These are phyloP conservation scores for Apogon talboti DNA, from an alignment of 2,797 vertebrate genomes.

Conservation along the genomic window DNA sequence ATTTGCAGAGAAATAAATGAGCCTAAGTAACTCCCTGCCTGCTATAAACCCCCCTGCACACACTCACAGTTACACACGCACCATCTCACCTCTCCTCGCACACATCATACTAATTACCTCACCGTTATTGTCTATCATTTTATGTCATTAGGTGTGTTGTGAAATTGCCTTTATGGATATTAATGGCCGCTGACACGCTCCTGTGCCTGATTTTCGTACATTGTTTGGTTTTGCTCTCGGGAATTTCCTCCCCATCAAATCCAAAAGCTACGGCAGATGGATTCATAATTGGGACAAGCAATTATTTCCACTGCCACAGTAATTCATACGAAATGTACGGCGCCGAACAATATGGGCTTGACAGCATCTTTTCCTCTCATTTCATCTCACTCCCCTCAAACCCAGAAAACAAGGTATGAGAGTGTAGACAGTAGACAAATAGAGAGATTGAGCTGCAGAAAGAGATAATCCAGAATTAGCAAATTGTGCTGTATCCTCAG, in stretches of 20 bases:
- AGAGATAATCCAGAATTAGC: conserved; percentile 51
- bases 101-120: conserved; percentile 50
- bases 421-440: conserved; percentile 15
- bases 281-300: conserved; percentile 73
- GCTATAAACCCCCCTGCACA: neutral
- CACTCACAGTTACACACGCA: conserved; percentile 19
- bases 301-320: conserved; percentile 67
- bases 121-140: conserved; percentile 67
- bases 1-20: conserved; percentile 26
- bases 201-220: conserved; percentile 35
- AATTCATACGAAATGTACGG: conserved; percentile 56
- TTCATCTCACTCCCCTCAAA: no score
- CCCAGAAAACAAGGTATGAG: conserved; percentile 34
- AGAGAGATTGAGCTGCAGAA: conserved; percentile 10
- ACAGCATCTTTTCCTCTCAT: conserved; percentile 31
- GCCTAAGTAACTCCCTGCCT: neutral
- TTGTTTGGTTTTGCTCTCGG: conserved; percentile 61
- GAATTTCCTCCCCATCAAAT: conserved; percentile 58
- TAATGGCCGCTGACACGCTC: conserved; percentile 60
- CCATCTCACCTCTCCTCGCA: neutral
- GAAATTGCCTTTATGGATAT: conserved; percentile 73
- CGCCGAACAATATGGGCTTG: conserved; percentile 31
- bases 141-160: conserved; percentile 70
- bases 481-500: conserved; percentile 19
- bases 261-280: conserved; percentile 65